These are phyloP conservation scores for Hydractinia symbiolongicarpus DNA, from an alignment of 30 jellyfish, hydroid and myxozoan species.

Conservation along the genomic window DNA sequence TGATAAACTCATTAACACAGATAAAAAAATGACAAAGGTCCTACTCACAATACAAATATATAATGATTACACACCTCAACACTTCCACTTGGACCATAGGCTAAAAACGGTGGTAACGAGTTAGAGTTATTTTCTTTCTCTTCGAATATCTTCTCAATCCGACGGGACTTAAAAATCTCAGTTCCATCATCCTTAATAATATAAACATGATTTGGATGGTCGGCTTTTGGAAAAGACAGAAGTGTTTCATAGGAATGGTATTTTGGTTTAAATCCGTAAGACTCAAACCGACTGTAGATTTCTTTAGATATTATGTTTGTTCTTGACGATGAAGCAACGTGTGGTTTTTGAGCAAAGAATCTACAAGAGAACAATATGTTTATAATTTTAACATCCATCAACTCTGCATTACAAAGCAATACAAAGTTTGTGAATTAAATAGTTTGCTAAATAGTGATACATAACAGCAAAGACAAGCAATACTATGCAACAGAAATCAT, in stretches of 20 bases:
- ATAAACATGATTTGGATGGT: constrained; percentile 52
- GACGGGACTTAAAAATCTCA: constrained; percentile 32
- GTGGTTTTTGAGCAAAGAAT: constrained; percentile 59
- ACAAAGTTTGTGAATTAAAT: background rate
- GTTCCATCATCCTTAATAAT: constrained; percentile 35
- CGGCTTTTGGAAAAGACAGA: constrained; percentile 46
- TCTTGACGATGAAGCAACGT: constrained; percentile 67
- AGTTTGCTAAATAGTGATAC: background rate
- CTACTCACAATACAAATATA: no score
- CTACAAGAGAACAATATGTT: constrained; percentile 16
- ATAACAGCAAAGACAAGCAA: background rate
- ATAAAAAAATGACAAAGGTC: no score
- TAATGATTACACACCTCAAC: constrained; percentile 38
- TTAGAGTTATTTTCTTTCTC: constrained; percentile 43
- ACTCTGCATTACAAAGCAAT: background rate
- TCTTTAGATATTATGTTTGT: constrained; percentile 65
- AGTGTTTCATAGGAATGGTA: constrained; percentile 44
- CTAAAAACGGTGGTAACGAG: constrained; percentile 58
- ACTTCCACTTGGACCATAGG: constrained; percentile 54
- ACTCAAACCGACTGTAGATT: constrained; percentile 47
- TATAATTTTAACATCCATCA: background rate
- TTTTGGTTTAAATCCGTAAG: constrained; percentile 48
- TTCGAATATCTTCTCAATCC: constrained; percentile 36
- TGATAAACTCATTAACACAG: no score
- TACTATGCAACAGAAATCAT: no score